Conservation (phyloP, 2,888 invertebrate genomes). For the Formica aserva region DNA sequence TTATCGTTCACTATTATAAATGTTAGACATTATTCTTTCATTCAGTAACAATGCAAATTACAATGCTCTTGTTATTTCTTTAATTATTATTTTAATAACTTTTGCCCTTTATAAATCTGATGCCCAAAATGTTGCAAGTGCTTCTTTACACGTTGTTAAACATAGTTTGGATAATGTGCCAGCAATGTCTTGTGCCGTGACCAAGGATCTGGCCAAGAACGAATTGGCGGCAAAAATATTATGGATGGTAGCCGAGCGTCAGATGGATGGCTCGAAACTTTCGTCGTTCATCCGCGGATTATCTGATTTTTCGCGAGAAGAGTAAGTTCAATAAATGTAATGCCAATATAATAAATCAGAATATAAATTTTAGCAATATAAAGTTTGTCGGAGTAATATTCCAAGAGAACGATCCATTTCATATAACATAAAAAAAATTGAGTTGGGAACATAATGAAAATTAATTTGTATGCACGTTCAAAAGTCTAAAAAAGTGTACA, state of each 20-base stretch:
- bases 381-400: background rate
- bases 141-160: slow-evolving; percentile 33
- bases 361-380: background rate
- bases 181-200: slow-evolving; percentile 66
- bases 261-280: slow-evolving; percentile 69
- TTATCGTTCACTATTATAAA: background rate
- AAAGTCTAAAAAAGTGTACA: background rate
- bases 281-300: slow-evolving; percentile 20
- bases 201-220: slow-evolving; percentile 63
- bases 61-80: background rate
- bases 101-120: slow-evolving; percentile 1
- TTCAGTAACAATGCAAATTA: background rate
- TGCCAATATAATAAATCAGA: background rate
- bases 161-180: slow-evolving; percentile 54
- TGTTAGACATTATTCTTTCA: background rate
- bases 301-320: slow-evolving; percentile 64
- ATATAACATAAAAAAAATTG: background rate
- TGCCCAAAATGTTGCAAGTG: slow-evolving; percentile 44
- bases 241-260: slow-evolving; percentile 67
- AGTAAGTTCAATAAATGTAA: slow-evolving; percentile 65
- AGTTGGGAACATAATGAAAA: background rate
- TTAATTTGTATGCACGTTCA: background rate
- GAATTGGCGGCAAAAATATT: slow-evolving; percentile 69
- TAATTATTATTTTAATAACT: slow-evolving; percentile 18
- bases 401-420: background rate